phyloP scores from a whole-genome alignment of 92 coral and sea anemone genomes.

The Palythoa heliodiscus region DNA sequence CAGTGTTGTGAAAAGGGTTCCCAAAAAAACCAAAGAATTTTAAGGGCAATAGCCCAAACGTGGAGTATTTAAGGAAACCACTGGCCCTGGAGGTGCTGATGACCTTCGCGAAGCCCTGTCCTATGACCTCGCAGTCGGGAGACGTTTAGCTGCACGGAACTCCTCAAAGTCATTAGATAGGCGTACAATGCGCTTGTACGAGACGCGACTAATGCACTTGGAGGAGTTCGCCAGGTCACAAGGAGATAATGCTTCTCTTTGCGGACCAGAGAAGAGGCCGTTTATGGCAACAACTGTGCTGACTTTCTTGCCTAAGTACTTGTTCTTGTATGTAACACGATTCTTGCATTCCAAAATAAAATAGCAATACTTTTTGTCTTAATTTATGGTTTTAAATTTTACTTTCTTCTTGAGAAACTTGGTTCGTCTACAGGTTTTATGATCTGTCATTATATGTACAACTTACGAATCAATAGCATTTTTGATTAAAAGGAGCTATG shows the following conservation, averaged over 20 bases:
- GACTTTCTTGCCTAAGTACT: constrained; percentile 13
- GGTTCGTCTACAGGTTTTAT: background rate
- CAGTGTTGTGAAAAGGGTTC: background rate
- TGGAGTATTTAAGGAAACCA: background rate
- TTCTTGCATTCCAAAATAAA: constrained; percentile 7
- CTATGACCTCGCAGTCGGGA: background rate
- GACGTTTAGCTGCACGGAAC: constrained; percentile 16
- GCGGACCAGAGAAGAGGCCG: background rate
- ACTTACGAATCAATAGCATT: background rate
- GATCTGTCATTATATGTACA: background rate
- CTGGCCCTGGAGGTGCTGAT: background rate
- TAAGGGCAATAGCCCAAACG: constrained; percentile 3
- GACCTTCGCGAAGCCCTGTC: background rate
- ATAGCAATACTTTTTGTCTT: background rate
- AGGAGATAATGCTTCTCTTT: constrained; percentile 3
- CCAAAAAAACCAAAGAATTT: background rate
- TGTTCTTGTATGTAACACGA: background rate
- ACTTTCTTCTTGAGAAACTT: background rate
- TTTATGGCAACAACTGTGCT: constrained; percentile 1
- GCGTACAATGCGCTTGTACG: constrained; percentile 20
- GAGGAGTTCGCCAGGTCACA: constrained; percentile 31
- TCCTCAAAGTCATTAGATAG: constrained; percentile 20
- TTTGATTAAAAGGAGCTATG: background rate
- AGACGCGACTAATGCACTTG: constrained; percentile 23
- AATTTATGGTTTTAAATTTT: constrained; percentile 1